Base-by-base conservation (phyloP, 2,113 vertebrate species). In the Sigmodon hispidus region DNA sequence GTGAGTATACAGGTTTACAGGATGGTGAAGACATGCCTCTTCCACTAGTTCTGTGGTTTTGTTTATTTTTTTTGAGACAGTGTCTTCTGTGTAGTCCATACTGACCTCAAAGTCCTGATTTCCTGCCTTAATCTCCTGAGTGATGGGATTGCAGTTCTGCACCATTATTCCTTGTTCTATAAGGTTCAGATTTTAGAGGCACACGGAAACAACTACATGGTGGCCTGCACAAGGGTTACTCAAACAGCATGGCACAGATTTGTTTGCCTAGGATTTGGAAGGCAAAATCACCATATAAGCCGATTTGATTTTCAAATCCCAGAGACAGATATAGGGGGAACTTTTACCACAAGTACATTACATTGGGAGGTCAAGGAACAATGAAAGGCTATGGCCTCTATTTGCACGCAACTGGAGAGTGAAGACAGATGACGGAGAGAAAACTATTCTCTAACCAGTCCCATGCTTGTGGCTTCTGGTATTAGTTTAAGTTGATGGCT, bases 131-230 rank as follows among this genome's bases (percentile, higher is more conserved):
- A 40, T 57, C 16, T 88, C 34, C 67, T 12, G 13, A 72, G 67
- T 52, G 24, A 50, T 57, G 17, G 24, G 15, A 87, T 72, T 57
- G 31, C 26, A 57, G 24, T 24, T 57, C 10, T 88, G 7, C 4
- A 72, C 19, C 61, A 36, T 4, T 16, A 67, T 13, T 69, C 22
- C 65, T 55, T 17, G 36, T 26, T 79, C 45, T 10, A 65, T 21
- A 19, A 22, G 59, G 34, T 89, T 95, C 7, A 29, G n/a, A 75
- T 79, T 96, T 97, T 70, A 89, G 91, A 91, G 83, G 70, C 31
- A 69, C 9, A 87, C 22, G n/a, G 70, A 79, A 91, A 84, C n/a
- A 96, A 63, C 36, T 31, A 31, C 48, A 87, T 34, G 52, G 17
- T 31, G 69, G 73, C 36, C 50, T 91, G 83, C 65, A 16, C 21